A percentile compares a stretch with the other conserved stretches of the same genome.
phyloP scores from a whole-genome alignment of 2,797 vertebrate species.

The Sitta carolinensis region DNA sequence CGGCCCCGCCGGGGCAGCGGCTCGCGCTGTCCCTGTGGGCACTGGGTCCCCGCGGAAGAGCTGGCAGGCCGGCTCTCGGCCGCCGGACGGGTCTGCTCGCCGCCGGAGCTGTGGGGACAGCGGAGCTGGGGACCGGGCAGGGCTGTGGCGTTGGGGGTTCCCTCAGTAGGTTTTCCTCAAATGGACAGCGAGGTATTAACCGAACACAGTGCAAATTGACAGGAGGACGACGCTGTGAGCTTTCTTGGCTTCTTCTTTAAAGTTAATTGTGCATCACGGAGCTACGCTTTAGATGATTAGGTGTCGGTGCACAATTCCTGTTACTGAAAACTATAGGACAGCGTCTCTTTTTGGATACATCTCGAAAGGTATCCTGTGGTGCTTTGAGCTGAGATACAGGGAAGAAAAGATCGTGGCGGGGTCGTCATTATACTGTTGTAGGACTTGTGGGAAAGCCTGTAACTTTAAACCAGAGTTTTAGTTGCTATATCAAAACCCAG shows the following conservation, averaged over 20 bases:
- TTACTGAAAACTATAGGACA: neutral
- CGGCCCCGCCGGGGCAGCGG: neutral
- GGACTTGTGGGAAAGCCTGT: neutral
- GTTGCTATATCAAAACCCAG: neutral
- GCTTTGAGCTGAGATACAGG: neutral
- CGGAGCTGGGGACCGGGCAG: neutral
- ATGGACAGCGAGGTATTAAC: neutral
- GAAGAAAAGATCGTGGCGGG: neutral
- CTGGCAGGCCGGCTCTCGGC: no score
- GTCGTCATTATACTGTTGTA: neutral
- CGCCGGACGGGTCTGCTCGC: neutral
- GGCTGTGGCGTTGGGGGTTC: neutral
- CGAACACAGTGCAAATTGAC: fast-evolving
- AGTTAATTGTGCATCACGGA: neutral
- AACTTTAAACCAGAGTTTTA: neutral
- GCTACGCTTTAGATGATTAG: neutral
- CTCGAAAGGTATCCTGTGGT: neutral
- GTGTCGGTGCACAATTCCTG: neutral
- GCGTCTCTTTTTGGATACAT: neutral
- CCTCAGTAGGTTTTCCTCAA: neutral
- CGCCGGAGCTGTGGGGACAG: fast-evolving
- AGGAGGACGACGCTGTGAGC: neutral
- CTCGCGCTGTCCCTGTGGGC: neutral
- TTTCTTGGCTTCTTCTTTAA: neutral
- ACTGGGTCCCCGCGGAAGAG: neutral